Conservation (phyloP, 2,113 vertebrate species). For the Turnix velox region DNA sequence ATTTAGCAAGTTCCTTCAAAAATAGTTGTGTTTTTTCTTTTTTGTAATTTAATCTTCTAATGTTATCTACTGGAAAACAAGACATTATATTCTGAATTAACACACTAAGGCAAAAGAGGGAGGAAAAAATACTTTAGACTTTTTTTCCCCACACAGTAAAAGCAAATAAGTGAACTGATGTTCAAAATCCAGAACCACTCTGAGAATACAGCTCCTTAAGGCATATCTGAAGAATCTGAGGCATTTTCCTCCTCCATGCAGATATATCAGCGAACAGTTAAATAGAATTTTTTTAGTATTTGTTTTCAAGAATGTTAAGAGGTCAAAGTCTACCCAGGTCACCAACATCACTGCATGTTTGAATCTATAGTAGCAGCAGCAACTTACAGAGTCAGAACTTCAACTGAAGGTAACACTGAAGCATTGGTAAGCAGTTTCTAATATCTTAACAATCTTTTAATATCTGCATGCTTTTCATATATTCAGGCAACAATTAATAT, state of each 20-base stretch:
- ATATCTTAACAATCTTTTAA: background rate
- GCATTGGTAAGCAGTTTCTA: background rate
- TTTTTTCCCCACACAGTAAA: background rate
- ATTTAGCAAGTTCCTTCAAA: constrained; percentile 46
- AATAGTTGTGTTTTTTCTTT: background rate
- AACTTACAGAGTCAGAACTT: background rate
- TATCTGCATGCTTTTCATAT: background rate
- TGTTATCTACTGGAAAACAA: constrained; percentile 35
- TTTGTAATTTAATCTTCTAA: constrained; percentile 4
- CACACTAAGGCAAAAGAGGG: background rate
- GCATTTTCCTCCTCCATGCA: background rate
- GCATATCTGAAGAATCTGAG: background rate
- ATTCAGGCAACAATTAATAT: background rate
- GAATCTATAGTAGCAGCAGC: background rate
- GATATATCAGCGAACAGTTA: background rate
- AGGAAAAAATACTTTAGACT: background rate
- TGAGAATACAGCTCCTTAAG: background rate
- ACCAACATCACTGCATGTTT: background rate
- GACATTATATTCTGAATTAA: constrained; percentile 32
- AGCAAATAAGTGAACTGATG: background rate
- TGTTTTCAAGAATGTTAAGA: background rate
- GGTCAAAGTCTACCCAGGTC: background rate
- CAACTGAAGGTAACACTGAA: background rate
- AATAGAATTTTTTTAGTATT: background rate
- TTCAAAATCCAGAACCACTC: background rate